Percentiles rank a stretch among this genome's conserved stretches.
phyloP scores from a whole-genome alignment of 2,113 vertebrate genomes.

The Callipepla californica region DNA sequence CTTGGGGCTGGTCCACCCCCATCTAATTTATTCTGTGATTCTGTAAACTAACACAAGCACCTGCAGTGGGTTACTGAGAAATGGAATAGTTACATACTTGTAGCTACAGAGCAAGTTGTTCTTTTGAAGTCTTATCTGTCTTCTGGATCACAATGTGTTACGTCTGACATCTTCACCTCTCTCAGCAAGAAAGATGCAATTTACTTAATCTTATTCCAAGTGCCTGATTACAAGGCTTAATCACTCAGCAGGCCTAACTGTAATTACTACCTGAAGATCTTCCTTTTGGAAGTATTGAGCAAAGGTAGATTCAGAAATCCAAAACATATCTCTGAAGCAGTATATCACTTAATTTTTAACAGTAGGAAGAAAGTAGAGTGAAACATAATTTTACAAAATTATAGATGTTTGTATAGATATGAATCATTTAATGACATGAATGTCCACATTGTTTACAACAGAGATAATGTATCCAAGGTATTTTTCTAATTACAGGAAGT shows the following conservation, averaged over 20 bases:
- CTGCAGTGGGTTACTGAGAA: background rate
- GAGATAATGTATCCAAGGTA: background rate
- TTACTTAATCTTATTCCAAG: conserved; percentile 56
- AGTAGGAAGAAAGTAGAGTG: background rate
- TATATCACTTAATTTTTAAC: background rate
- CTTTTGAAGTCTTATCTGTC: background rate
- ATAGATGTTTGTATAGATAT: background rate
- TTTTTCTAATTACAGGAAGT: background rate
- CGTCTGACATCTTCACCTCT: background rate
- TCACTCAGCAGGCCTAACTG: conserved; percentile 31
- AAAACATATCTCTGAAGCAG: conserved; percentile 9
- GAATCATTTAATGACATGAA: background rate
- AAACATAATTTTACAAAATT: background rate
- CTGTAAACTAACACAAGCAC: background rate
- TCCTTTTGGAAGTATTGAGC: background rate
- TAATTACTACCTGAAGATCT: conserved; percentile 27
- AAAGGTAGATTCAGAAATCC: background rate
- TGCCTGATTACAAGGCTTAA: conserved; percentile 44
- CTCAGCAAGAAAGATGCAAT: conserved; percentile 19
- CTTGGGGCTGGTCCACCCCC: rapidly evolving
- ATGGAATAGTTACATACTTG: background rate
- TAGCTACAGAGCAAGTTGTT: background rate
- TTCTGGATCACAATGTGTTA: background rate
- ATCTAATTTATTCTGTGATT: background rate
- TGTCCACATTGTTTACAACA: background rate